Evolutionary conservation across 2,113 vertebrate genomes (phyloP), one percentile per base, ranked within the genome.

Genomic region (Aptenodytes forsteri): DNA sequence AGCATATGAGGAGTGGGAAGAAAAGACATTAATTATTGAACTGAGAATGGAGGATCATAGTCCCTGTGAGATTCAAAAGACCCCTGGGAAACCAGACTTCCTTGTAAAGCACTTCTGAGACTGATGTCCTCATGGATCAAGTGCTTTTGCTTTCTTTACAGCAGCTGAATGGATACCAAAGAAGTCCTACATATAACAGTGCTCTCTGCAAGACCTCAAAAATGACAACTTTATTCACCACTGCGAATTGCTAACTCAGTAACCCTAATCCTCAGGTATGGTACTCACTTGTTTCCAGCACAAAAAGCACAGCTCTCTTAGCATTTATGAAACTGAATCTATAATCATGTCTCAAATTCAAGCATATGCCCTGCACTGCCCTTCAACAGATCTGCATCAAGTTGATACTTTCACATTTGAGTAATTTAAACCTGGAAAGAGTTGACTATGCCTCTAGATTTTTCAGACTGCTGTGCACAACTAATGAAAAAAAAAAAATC

Each of bases 1-100:
- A 93, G 83, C 38, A 10, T 84, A 90, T 44, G 54, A 87, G 54
- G 54, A 86, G 58, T 83, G 62, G 42, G 22, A 84, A 83, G 66
- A 96, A 95, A 61, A 95, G 26, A 30, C 83, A 91, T 92, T 82
- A 96, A 94, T 96, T 96, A 97, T 81, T 95, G 61, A 97, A 96
- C 89, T 87, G 62, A 94, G 73, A 84, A 65, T 23, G 55, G 79
- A 91, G 65, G 56, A 87, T 90, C 62, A 46, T 59, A 87, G 64
- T 86, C 89, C 78, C 85, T 18, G 7, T 73, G 61, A 83, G 89
- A 90, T 78, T 96, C 83, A 86, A 61, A 97, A 96, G 86, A 90
- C 47, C 65, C 54, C 87, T n/a, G 58, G 55, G 67, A 96, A 87
- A 92, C 50, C n/a, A 70, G 59, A 66, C 83, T 81, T 95, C 32